phyloP scores from a whole-genome alignment of 2,113 vertebrate species.

The Emydura subglobosa region DNA sequence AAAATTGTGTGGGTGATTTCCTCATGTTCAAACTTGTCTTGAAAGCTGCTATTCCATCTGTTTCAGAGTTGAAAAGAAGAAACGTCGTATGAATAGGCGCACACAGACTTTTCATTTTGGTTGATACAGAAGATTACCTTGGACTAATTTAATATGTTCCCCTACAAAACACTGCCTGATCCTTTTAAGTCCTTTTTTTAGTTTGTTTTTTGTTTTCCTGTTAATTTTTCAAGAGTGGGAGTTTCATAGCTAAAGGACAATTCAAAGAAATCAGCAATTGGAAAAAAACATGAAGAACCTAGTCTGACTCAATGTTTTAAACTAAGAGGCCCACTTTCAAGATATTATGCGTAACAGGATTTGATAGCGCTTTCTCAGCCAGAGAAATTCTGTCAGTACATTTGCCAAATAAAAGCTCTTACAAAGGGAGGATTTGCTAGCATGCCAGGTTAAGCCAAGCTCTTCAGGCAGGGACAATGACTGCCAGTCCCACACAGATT shows the following conservation, averaged over 20 bases:
- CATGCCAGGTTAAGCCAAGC: conserved; percentile 52
- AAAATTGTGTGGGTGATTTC: neutral
- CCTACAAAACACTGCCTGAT: neutral
- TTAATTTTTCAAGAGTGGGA: neutral
- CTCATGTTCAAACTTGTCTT: neutral
- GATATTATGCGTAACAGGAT: conserved; percentile 29
- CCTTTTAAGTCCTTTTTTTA: neutral
- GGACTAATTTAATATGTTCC: neutral
- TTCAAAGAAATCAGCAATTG: conserved; percentile 14
- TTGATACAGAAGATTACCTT: neutral
- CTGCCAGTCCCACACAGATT: conserved; percentile 66
- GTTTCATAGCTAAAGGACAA: conserved; percentile 23
- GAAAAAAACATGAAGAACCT: conserved; percentile 1
- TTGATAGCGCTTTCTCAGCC: neutral
- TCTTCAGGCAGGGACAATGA: conserved; percentile 32
- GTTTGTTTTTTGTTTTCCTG: accelerated
- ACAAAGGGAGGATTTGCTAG: conserved; percentile 43
- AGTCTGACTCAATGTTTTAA: conserved; percentile 23
- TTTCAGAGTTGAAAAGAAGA: neutral
- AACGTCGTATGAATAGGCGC: neutral
- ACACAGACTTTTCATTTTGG: neutral
- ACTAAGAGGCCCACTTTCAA: neutral
- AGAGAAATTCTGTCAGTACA: conserved; percentile 53
- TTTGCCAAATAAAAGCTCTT: conserved; percentile 30
- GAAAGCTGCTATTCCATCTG: neutral